phyloP scores from a whole-genome alignment of 1,140 invertebrate species.

The Asbolus verrucosus region DNA sequence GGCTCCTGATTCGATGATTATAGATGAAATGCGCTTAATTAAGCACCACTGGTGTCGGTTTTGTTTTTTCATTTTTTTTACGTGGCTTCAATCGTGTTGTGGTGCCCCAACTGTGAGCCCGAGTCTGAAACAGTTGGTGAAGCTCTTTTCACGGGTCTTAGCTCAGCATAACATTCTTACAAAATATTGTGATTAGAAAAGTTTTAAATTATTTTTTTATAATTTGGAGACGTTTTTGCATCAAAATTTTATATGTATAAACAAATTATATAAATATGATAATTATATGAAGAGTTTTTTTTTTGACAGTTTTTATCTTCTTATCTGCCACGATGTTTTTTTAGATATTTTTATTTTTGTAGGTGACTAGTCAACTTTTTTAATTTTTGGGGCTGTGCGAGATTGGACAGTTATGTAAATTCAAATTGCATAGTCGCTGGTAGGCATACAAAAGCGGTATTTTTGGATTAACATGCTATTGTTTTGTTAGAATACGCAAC shows the following conservation, averaged over 20 bases:
- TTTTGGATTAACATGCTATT: constrained; percentile 47
- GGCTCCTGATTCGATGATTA: not conserved
- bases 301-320: constrained; percentile 43
- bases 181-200: constrained; percentile 52
- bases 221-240: constrained; percentile 32
- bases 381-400: constrained; percentile 47
- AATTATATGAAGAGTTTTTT: constrained; percentile 12
- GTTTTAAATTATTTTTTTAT: constrained; percentile 49
- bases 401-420: constrained; percentile 44
- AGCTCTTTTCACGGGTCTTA: constrained; percentile 49
- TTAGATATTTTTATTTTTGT: constrained; percentile 44
- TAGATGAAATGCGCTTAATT: not conserved
- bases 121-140: constrained; percentile 36
- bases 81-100: constrained; percentile 28
- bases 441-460: constrained; percentile 46
- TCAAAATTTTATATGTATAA: constrained; percentile 48
- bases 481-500: constrained; percentile 52
- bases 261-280: constrained; percentile 31
- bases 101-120: constrained; percentile 44
- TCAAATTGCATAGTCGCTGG: constrained; percentile 42
- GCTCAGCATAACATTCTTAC: constrained; percentile 51
- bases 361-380: constrained; percentile 50
- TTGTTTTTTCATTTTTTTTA: constrained; percentile 1
- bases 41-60: not conserved
- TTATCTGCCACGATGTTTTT: constrained; percentile 48